These are phyloP conservation scores for Odontothrips loti DNA, from an alignment of 2,888 invertebrate genomes.

Conservation along the genomic window DNA sequence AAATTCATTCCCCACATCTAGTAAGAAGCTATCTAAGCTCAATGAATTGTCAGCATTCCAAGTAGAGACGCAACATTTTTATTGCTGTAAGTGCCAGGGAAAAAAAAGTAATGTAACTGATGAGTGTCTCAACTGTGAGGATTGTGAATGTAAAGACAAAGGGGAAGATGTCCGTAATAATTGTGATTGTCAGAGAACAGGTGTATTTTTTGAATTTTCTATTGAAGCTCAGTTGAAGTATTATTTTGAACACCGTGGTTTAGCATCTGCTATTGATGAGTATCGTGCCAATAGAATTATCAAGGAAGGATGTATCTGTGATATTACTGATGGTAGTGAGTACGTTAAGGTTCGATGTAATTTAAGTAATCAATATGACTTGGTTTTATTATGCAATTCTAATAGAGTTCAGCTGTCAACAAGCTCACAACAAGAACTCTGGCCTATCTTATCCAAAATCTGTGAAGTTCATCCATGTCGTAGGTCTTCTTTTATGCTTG, in stretches of 20 bases:
- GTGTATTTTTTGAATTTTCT: constrained; percentile 3
- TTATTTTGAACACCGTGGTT: background rate
- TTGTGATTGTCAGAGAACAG: background rate
- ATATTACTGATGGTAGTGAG: background rate
- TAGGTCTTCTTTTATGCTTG: background rate
- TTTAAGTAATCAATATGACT: background rate
- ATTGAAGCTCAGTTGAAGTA: background rate
- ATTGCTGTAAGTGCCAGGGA: background rate
- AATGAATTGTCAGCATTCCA: background rate
- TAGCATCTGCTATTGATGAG: background rate
- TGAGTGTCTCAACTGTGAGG: background rate
- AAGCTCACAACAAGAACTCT: background rate
- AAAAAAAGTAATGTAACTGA: background rate
- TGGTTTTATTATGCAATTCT: background rate
- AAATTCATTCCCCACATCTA: background rate
- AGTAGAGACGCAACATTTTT: background rate
- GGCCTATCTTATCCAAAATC: background rate
- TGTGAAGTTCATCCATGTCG: background rate
- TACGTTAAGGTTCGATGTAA: background rate
- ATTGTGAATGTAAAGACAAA: background rate
- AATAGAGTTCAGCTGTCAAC: background rate
- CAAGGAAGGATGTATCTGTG: background rate
- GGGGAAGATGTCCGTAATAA: background rate
- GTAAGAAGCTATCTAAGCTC: background rate
- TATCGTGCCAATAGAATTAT: background rate